Base-by-base conservation (phyloP, 2,888 invertebrate species). In the Pollenia labialis region DNA sequence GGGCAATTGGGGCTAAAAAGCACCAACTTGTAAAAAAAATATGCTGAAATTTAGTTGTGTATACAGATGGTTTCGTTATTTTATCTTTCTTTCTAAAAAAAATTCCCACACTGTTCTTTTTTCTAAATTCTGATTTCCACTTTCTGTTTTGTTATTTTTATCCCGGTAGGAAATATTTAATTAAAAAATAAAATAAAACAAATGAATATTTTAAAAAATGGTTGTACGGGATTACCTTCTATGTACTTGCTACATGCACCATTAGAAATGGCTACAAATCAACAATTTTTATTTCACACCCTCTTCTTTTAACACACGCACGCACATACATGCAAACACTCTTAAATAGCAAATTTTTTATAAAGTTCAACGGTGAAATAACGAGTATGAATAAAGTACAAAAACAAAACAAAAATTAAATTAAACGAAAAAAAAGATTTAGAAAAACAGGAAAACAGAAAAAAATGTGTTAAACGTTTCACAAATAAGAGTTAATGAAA, bases 91-190 rank as follows among this genome's bases (percentile, higher is more conserved):
- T 64, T 18, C 18, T 11, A 68, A 32, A 18, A 54, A 58, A 72
- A 32, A 58, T 46, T 74, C 74, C 60, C 60, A 50, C 60, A 60
- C 60, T 16, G 8, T 48, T 62, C 1, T 23, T 42, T 16, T 46
- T 1, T 46, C 18, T 40, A 11, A 32, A 32, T 23, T 23, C n/a
- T 32, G 9, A 12, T 12, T 16, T 18, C 44, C n/a, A 54, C 11
- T 60, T 12, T 58, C 12, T 44, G 40, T 44, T 44, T 40, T 14
- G 4, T 32, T 32, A 32, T 23, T 11, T 18, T 68, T 46, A 68
- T 48, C 64, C 50, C 69, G 69, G 44, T 71, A 80, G 80, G 69
- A 80, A 80, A 80, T 80, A 71, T 71, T 80, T 80, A 80, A 80
- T 80, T 80, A 80, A 71, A 58, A 68, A 71, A 71, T 42, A 44